Conservation (phyloP, 2,888 invertebrate species). For the Drosophila pseudotakahashii region DNA sequence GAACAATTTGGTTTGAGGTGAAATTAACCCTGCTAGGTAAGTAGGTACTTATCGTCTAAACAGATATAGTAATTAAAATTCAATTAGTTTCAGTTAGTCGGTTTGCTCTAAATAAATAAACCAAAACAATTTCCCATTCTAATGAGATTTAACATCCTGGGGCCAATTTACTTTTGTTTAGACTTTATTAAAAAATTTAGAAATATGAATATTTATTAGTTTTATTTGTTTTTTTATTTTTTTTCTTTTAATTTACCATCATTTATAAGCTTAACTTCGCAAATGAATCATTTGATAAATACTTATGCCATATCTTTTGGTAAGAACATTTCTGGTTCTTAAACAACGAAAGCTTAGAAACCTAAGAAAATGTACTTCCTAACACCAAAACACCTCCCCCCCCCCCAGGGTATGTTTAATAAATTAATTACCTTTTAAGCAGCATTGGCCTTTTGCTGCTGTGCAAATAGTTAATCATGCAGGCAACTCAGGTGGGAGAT, state of each 20-base stretch:
- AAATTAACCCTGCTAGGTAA: not conserved
- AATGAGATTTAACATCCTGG: no score
- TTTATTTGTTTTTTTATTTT: not conserved
- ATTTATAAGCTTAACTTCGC: not conserved
- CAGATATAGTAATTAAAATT: not conserved
- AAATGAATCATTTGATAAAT: not conserved
- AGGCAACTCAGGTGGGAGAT: slow-evolving; percentile 21
- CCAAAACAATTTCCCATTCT: not conserved
- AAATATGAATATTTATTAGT: no score
- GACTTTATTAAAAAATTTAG: no score
- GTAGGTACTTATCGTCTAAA: not conserved
- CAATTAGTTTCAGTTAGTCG: not conserved
- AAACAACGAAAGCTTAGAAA: not conserved
- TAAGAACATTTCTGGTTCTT: not conserved
- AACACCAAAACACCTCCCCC: not conserved
- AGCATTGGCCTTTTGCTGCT: slow-evolving; percentile 12
- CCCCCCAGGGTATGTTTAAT: slow-evolving; percentile 11
- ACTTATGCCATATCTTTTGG: not conserved
- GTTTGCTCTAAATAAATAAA: not conserved
- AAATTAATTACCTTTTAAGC: slow-evolving; percentile 71
- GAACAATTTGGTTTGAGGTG: slow-evolving; percentile 1
- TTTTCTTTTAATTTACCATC: not conserved
- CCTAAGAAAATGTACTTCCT: slow-evolving; percentile 15
- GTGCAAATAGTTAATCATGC: slow-evolving; percentile 47
- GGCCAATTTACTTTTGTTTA: no score